A percentile compares a stretch with the other conserved stretches of the same genome.
Conservation (phyloP, 53 echinoderm and acorn worm genomes). For the Actinopyga echinites region DNA sequence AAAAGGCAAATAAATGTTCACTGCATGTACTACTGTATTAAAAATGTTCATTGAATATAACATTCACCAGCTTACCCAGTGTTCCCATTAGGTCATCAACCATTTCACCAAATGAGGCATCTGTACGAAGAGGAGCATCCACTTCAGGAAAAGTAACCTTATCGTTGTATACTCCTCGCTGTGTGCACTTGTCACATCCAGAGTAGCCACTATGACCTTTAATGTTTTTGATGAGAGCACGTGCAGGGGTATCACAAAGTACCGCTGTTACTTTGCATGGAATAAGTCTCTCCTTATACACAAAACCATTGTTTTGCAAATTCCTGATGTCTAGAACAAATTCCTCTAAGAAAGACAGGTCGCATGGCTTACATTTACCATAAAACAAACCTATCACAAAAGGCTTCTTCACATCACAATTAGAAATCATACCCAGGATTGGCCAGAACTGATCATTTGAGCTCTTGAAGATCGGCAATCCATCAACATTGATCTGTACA, state of each 20-base stretch:
- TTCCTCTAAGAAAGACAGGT: background rate
- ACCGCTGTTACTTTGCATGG: slow-evolving; percentile 6
- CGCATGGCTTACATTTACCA: background rate
- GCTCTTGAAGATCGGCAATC: slow-evolving; percentile 50
- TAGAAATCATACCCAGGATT: slow-evolving; percentile 35
- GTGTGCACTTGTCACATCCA: slow-evolving; percentile 45
- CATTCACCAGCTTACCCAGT: no score
- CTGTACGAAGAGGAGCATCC: background rate
- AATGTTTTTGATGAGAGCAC: slow-evolving; percentile 21
- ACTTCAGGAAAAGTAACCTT: background rate
- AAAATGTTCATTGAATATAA: no score
- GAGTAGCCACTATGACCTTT: slow-evolving; percentile 46
- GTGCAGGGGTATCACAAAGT: slow-evolving; percentile 55
- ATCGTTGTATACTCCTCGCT: background rate
- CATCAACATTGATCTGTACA: slow-evolving; percentile 57
- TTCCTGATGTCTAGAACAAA: background rate
- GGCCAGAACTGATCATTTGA: slow-evolving; percentile 55
- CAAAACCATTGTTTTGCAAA: background rate
- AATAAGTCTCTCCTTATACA: background rate
- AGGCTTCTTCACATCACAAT: background rate
- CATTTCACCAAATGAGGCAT: no score
- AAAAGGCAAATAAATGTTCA: no score
- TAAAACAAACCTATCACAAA: background rate
- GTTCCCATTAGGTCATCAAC: no score
- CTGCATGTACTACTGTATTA: no score